Conservation (phyloP, 1,140 invertebrate species). For the Ctenoplectra terminalis region DNA sequence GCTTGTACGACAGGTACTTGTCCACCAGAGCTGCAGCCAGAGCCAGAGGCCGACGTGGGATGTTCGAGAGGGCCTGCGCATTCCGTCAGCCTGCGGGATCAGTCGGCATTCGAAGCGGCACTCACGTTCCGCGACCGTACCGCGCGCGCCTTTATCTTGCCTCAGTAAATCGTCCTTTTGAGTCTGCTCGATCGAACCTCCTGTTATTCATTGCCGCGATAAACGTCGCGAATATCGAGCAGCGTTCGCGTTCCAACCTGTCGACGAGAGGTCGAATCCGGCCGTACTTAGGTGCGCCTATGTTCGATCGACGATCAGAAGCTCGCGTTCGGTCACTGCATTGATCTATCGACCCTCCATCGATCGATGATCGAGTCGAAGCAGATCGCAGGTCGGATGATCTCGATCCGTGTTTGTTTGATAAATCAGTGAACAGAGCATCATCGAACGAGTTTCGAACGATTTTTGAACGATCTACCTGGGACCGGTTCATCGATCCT, state of each 20-base stretch:
- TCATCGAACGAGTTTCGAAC: no score
- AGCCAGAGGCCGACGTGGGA: conserved; percentile 53
- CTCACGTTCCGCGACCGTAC: conserved; percentile 63
- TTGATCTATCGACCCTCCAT: conserved; percentile 3
- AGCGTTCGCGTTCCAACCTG: not conserved
- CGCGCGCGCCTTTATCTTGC: conserved; percentile 65
- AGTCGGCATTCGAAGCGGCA: conserved; percentile 62
- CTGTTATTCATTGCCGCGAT: conserved; percentile 39
- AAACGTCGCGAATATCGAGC: conserved; percentile 44
- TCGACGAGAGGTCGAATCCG: not conserved
- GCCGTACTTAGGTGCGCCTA: not conserved
- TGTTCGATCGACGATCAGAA: not conserved
- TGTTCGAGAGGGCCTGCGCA: conserved; percentile 62
- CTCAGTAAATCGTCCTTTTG: conserved; percentile 47
- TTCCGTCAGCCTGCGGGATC: conserved; percentile 52
- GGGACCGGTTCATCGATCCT: conserved; percentile 12
- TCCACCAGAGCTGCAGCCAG: conserved; percentile 16
- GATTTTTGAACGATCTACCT: no score
- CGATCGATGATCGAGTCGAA: not conserved
- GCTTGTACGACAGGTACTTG: conserved; percentile 17
- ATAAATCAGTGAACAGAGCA: not conserved
- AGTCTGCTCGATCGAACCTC: conserved; percentile 33
- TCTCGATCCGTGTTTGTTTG: not conserved
- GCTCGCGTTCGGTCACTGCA: not conserved
- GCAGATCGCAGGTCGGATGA: not conserved